Evolutionary conservation across 2,113 vertebrate species (phyloP), one percentile per base, ranked within the genome.

Genomic region (Archilochus colubris): DNA sequence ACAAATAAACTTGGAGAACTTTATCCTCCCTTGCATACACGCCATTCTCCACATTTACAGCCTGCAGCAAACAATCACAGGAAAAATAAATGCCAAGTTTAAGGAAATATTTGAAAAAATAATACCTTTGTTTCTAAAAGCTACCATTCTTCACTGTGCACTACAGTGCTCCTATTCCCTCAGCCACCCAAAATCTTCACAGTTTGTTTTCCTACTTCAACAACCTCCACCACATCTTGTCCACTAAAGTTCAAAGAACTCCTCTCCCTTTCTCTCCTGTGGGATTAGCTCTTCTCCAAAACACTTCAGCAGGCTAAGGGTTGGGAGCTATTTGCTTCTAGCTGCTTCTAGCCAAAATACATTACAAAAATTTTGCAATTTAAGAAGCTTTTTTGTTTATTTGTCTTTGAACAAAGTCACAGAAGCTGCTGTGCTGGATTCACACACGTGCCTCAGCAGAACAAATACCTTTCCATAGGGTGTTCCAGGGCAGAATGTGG

Each of bases 11-110:
- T 38, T 17, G 14, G 55, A 33, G 48, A 94, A 89, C 38, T 77
- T 82, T 43, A 80, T 89, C 46, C 55, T 86, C 40, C 44, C 17
- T 67, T 75, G 51, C 28, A 5, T 57, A 68, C 50, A 76, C 12
- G 70, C 36, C 58, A 46, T 86, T 75, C 58, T 64, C 36, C 46
- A 86, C n/a, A 87, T 74, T 82, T 64, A 62, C 36, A 84, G 14
- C 44, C 80, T 74, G 40, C 57, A 91, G 62, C 81, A 94, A 89
- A 94, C 54, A 87, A 82, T 78, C 55, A 70, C 51, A 85, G 82
- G 79, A 90, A 93, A 95, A 94, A 84, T 57, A 91, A 94, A 82
- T 64, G 40, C 74, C 13, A 46, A 57, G 28, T 79, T 94, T 85
- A 86, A 46, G 16, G 38, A 82, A 79, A 79, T 36, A 85, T 3